Evolutionary conservation across 2,113 vertebrate species (phyloP).

Genomic region (Stictonetta naevosa): DNA sequence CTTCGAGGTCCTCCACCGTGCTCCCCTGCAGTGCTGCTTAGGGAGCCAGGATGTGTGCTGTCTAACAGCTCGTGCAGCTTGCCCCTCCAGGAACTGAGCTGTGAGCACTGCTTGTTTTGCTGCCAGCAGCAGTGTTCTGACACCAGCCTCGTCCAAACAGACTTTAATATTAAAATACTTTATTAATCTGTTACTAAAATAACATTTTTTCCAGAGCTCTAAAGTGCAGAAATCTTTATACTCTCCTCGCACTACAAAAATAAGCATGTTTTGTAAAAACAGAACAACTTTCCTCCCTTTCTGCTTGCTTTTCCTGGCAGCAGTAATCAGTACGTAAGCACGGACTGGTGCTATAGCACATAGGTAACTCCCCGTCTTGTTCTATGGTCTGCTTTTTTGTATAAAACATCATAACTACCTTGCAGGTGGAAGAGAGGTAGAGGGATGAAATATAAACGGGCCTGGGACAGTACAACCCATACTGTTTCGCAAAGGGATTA

Average conservation of each 20-base stretch:
- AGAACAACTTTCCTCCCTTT: background rate
- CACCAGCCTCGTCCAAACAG: conserved; percentile 13
- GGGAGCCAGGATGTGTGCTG: background rate
- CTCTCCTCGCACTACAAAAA: conserved; percentile 7
- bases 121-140: background rate
- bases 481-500: background rate
- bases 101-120: background rate
- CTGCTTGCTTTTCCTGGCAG: background rate
- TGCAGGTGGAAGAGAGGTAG: background rate
- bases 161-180: conserved; percentile 75
- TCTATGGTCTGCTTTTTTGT: background rate
- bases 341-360: background rate
- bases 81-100: background rate
- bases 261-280: background rate
- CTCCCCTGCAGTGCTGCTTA: background rate
- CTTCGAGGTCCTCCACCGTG: rapidly evolving
- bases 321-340: background rate
- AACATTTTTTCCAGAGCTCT: conserved; percentile 35
- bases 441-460: background rate
- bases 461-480: background rate
- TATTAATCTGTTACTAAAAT: conserved; percentile 79
- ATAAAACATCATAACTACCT: background rate
- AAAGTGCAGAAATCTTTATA: conserved; percentile 69
- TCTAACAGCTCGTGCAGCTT: background rate
- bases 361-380: background rate